Evolutionary conservation across 2,888 invertebrate genomes (phyloP).

Genomic region (Auanema sp.): DNA sequence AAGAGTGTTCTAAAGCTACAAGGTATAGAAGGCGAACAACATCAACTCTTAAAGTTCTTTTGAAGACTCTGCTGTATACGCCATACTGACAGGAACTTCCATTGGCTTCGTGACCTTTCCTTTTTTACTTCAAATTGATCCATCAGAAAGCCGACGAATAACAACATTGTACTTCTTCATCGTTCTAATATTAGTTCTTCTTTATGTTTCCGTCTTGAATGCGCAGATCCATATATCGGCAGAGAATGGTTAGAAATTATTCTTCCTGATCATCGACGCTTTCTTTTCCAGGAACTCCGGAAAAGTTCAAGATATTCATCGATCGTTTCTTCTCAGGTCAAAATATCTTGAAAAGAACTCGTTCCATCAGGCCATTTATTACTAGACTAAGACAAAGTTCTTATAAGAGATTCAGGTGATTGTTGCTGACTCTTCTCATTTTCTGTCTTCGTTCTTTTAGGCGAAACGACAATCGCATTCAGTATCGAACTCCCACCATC

Average conservation of each 20-base stretch:
- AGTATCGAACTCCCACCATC: too few relatives aligned
- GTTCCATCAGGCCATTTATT: conserved; percentile 44
- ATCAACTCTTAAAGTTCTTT: neutral
- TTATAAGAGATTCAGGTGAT: conserved; percentile 34
- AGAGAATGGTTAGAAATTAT: neutral
- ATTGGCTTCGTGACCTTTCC: conserved; percentile 48
- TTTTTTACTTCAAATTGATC: conserved; percentile 36
- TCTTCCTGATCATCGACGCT: neutral
- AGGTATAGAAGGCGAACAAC: conserved; percentile 15
- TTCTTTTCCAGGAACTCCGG: conserved; percentile 35
- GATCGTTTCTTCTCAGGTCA: conserved; percentile 42
- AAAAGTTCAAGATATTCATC: conserved; percentile 38
- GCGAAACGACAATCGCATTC: too few relatives aligned
- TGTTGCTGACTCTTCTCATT: too few relatives aligned
- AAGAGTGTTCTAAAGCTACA: conserved; percentile 30
- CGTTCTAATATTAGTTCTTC: conserved; percentile 46
- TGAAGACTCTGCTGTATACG: conserved; percentile 17
- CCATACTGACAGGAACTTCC: conserved; percentile 38
- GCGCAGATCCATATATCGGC: conserved; percentile 40
- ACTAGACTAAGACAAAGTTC: conserved; percentile 41
- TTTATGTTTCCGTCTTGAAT: conserved; percentile 49
- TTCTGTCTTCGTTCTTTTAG: too few relatives aligned
- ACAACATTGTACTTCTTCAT: conserved; percentile 48
- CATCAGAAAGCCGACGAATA: conserved; percentile 40
- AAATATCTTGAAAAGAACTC: conserved; percentile 34